These are phyloP conservation scores for Etia nguti DNA, from an alignment of 2,113 vertebrate species.

Conservation along the genomic window DNA sequence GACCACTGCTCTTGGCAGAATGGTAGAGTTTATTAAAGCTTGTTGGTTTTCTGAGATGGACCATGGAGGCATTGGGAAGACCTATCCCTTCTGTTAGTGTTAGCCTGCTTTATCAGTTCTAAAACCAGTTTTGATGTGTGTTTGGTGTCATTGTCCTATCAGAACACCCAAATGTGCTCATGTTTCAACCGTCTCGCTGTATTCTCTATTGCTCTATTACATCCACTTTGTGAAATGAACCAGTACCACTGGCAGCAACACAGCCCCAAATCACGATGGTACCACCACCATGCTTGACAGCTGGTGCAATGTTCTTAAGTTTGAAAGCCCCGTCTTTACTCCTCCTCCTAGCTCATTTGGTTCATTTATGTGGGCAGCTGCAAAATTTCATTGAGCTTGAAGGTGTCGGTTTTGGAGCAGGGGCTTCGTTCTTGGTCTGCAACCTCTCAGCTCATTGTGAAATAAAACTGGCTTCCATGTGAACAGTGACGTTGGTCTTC, in stretches of 20 bases:
- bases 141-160: background rate
- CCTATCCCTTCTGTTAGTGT: background rate
- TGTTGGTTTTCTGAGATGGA: background rate
- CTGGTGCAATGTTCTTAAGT: too few relatives aligned
- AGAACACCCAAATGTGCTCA: background rate
- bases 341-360: too few relatives aligned
- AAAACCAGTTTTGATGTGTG: background rate
- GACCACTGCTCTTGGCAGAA: background rate
- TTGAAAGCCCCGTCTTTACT: too few relatives aligned
- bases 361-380: too few relatives aligned
- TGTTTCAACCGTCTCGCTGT: background rate
- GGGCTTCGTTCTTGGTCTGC: too few relatives aligned
- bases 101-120: background rate
- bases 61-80: rapidly evolving
- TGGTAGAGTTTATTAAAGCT: background rate
- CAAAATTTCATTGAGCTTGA: too few relatives aligned
- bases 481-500: too few relatives aligned
- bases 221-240: background rate
- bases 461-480: too few relatives aligned
- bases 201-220: background rate
- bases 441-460: too few relatives aligned
- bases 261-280: too few relatives aligned
- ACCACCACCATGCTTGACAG: too few relatives aligned
- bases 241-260: background rate
- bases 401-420: too few relatives aligned